A percentile compares a stretch with the other conserved stretches of the same genome.
Evolutionary conservation across 1,140 invertebrate species (phyloP).

Genomic region (Bombus sibiricus): DNA sequence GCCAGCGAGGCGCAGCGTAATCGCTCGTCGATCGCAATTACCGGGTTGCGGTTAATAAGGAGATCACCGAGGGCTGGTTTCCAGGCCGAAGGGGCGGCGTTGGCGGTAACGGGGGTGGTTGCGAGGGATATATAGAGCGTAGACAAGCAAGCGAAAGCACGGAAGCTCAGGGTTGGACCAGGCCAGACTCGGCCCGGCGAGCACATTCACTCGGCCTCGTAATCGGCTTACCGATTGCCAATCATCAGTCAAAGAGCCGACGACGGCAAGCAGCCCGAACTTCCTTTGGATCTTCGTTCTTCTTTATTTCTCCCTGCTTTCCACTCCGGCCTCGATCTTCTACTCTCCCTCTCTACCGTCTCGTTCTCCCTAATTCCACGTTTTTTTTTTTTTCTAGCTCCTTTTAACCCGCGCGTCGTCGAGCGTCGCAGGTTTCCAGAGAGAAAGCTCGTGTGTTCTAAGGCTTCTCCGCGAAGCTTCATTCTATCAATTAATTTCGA

Average conservation of each 20-base stretch:
- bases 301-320: constrained; percentile 22
- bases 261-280: constrained; percentile 47
- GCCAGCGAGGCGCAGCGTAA: constrained; percentile 66
- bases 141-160: constrained; percentile 40
- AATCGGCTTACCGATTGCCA: constrained; percentile 76
- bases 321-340: not conserved
- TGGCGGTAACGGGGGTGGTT: constrained; percentile 39
- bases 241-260: constrained; percentile 72
- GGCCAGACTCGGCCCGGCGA: constrained; percentile 61
- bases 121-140: constrained; percentile 46
- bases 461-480: not conserved
- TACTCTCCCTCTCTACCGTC: no score
- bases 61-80: constrained; percentile 70
- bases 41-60: constrained; percentile 71
- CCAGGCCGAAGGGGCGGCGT: constrained; percentile 43
- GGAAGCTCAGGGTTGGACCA: constrained; percentile 60
- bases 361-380: constrained; percentile 10
- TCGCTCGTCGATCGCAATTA: constrained; percentile 72
- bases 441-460: not conserved
- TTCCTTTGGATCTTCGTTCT: constrained; percentile 50
- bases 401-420: not conserved
- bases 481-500: not conserved
- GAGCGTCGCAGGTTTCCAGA: not conserved
- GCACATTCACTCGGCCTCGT: constrained; percentile 69
- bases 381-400: not conserved